Conservation (phyloP, 2,113 vertebrate genomes). For the Nipponia nippon region DNA sequence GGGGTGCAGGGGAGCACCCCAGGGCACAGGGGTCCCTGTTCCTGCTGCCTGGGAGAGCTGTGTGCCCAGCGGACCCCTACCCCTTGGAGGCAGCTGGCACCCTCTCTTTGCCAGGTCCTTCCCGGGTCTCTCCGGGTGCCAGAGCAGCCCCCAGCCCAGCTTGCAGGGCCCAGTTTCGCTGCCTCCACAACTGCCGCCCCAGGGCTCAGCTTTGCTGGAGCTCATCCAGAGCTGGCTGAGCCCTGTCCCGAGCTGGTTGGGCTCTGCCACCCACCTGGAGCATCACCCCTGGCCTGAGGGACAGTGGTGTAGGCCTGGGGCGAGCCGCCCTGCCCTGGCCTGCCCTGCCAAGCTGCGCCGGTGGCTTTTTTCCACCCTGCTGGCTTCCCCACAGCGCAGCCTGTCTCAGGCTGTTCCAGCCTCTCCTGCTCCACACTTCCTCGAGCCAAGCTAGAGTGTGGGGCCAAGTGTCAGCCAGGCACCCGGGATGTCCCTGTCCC, state of each 20-base stretch:
- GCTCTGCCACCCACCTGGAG: not conserved
- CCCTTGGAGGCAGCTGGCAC: not conserved
- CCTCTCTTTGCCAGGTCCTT: not conserved
- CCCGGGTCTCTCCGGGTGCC: not conserved
- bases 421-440: not conserved
- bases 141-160: not conserved
- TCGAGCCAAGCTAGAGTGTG: rapidly evolving
- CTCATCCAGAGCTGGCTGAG: not conserved
- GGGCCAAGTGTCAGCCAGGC: not conserved
- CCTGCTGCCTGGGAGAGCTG: not conserved
- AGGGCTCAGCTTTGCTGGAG: not conserved
- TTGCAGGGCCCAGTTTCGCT: not conserved
- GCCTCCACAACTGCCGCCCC: rapidly evolving
- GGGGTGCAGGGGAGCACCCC: not conserved
- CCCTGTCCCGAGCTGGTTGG: not conserved
- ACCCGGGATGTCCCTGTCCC: not conserved
- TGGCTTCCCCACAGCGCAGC: not conserved
- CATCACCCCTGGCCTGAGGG: not conserved
- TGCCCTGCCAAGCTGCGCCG: rapidly evolving
- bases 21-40: not conserved
- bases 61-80: not conserved
- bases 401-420: not conserved
- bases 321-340: not conserved
- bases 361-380: not conserved
- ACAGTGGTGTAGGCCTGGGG: not conserved